Base-by-base conservation (phyloP, 2,888 invertebrate species). In the Ophonus ardosiacus region DNA sequence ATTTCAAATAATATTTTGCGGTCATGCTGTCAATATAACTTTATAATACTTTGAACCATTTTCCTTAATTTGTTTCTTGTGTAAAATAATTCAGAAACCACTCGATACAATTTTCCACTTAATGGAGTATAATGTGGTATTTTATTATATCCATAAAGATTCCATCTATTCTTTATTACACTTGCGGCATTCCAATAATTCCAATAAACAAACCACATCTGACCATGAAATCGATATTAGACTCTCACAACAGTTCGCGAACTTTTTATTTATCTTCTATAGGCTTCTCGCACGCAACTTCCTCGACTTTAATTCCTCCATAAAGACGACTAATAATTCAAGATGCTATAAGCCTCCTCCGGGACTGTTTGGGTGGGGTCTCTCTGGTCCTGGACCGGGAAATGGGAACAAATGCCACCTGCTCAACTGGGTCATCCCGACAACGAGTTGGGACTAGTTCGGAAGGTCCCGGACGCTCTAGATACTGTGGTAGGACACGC, bases 401-500 rank as follows among this genome's bases (percentile, higher is more conserved):
- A 31, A 78, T 78, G 78, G 78, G 78, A 21, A 78, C 78, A 78
- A 56, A 40, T 51, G 24, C 65, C 81, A 81, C 81, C 81, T 81
- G 81, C 61, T 59, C 43, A 84, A 84, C 56, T 84, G 84, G 84
- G 84, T 84, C 84, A 84, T 78, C 24, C 83, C 56, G 83, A 18
- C 7, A 7, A 40, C 74, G 56, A 56, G 31, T 31, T 31, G 31
- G 31, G 31, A 31, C 31, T 3, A 31, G 31, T 31, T 31, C 31
- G 31, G 31, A 31, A 5, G 31, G 31, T 7, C 61, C 61, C 31
- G 78, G 56, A 56, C 10, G 78, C 24, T 78, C 57, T n/a, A 78
- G 78, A 78, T 43, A 74, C 17, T 0, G 17, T 13, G 13, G 59
- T 5, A 7, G 59, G 8, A 59, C 17, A 17, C 3, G 21, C 63